Evolutionary conservation across 2,797 vertebrate genomes (phyloP).

Genomic region (Bovichtus variegatus): DNA sequence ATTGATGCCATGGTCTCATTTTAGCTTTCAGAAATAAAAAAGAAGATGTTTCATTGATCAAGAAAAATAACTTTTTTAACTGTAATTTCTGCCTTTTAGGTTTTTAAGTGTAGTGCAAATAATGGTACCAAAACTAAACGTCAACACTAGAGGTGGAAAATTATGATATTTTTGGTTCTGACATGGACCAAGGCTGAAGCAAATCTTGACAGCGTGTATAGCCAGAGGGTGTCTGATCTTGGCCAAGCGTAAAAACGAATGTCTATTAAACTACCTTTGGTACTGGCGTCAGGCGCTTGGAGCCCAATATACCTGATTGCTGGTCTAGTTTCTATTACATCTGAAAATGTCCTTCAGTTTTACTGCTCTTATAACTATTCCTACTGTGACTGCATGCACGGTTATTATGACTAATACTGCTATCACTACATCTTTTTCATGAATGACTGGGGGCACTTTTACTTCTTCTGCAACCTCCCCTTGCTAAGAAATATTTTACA

Average conservation of each 20-base stretch:
- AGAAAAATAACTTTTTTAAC: neutral
- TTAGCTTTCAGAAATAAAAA: neutral
- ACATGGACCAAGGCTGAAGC: neutral
- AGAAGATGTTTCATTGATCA: neutral
- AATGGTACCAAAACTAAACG: neutral
- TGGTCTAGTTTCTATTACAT: neutral
- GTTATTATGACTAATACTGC: conserved; percentile 9
- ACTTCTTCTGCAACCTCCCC: neutral
- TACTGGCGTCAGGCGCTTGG: neutral
- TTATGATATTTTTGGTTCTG: neutral
- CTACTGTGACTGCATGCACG: neutral
- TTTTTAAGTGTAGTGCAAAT: neutral
- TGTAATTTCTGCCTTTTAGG: neutral
- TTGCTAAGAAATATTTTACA: conserved; percentile 18
- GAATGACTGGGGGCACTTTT: conserved; percentile 4
- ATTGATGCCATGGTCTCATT: conserved; percentile 12
- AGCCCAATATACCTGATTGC: neutral
- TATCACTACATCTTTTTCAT: conserved; percentile 4
- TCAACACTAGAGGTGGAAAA: neutral
- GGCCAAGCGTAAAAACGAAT: neutral
- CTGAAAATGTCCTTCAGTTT: neutral
- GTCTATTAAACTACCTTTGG: neutral
- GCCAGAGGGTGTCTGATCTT: neutral
- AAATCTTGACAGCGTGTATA: neutral
- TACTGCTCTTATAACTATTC: neutral